Evolutionary conservation across 2,797 vertebrate species (phyloP), one percentile per base, ranked within the genome.

Genomic region (Enteromius trimaculatus): DNA sequence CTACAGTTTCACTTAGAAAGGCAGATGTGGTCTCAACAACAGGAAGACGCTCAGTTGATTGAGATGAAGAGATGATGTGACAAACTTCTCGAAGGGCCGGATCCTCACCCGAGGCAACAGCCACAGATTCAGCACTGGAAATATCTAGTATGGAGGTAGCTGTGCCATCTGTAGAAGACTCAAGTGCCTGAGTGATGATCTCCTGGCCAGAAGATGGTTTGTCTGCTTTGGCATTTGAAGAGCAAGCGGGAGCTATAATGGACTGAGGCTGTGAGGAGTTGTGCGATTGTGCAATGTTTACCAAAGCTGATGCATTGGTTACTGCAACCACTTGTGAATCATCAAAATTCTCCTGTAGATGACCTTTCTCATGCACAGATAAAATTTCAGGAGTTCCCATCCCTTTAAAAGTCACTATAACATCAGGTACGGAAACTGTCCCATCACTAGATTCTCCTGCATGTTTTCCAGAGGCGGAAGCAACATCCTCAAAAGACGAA

Each of bases 151-250:
- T 51, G 11, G 37, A 34, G 44, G 53, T 11, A 14, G 3, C 42
- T 77, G 49, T 23, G 55, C 7, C 69, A 34, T 37, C 29, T 34
- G 53, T 2, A 42, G 42, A 60, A 37, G 23, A 72, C 26, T 3
- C 21, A 26, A 44, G 1, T 37, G 21, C 31, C 9, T n/a, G 58
- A 16, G 3, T 65, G 39, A 78, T 14, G 60, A 39, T 53, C 29
- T 44, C 16, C 42, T 29, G 37, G 34, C 39, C 16, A 23, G 29
- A 37, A 39, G 21, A 51, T 51, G 62, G 31, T 68, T 65, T 23
- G 2, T 66, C 77, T 51, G 77, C 19, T 51, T 37, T 66, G 62
- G n/a, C 44, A 53, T 51, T 23, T 68, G 62, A 79, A 68, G 44
- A 51, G 44, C 77, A 53, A 4, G 4, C 17, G 6, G 77, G 13